A percentile compares a stretch with the other conserved stretches of the same genome.
Conservation (phyloP, 2,113 vertebrate genomes). For the pig (Sus scrofa) region DNA sequence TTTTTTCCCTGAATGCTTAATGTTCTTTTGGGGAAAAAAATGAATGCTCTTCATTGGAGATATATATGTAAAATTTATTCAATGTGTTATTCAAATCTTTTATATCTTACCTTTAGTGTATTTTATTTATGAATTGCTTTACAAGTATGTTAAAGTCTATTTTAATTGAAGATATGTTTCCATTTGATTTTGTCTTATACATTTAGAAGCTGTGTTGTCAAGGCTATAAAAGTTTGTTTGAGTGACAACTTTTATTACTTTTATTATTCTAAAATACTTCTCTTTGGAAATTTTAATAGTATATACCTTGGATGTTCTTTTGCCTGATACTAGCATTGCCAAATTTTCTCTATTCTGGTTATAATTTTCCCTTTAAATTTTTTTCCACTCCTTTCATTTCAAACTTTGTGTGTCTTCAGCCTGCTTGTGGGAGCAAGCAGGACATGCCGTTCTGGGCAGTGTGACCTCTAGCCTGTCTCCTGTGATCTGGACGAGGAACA, state of each 20-base stretch:
- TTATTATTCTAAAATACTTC: conserved; percentile 47
- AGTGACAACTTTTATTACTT: background rate
- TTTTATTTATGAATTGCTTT: background rate
- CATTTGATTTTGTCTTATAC: conserved; percentile 43
- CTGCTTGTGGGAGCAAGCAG: background rate
- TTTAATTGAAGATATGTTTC: background rate
- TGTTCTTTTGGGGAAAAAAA: background rate
- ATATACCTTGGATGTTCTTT: conserved; percentile 50
- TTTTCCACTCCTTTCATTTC: conserved; percentile 70
- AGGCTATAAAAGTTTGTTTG: conserved; percentile 23
- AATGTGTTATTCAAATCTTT: conserved; percentile 42
- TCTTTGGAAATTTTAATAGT: conserved; percentile 4
- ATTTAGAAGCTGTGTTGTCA: conserved; percentile 50
- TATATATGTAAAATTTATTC: background rate
- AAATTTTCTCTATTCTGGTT: conserved; percentile 56
- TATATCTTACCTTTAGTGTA: background rate
- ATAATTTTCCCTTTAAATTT: conserved; percentile 62
- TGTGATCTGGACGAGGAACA: conserved; percentile 47
- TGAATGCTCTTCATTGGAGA: background rate
- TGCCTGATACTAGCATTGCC: conserved; percentile 33
- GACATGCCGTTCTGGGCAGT: conserved; percentile 43
- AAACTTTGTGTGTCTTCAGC: background rate
- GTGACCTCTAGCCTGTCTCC: conserved; percentile 45
- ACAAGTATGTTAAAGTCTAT: background rate
- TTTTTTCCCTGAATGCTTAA: conserved; percentile 24